Conservation (phyloP, 2,888 invertebrate genomes). For the Brachynemurus nebulosus region DNA sequence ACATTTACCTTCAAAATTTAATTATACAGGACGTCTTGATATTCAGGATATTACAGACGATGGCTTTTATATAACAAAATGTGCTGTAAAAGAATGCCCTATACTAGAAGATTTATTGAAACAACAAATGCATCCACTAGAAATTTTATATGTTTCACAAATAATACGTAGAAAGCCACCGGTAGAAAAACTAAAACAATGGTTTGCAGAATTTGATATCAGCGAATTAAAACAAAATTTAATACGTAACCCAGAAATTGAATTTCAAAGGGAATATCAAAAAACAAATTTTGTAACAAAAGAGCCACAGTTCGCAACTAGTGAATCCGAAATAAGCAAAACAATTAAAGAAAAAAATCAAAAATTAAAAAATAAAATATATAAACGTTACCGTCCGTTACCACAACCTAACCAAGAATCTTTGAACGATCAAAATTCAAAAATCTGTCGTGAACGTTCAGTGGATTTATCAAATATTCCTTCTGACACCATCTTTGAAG, state of each 20-base stretch:
- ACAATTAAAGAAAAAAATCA: too few species aligned
- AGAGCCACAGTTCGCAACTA: too few species aligned
- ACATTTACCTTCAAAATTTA: conserved; percentile 47
- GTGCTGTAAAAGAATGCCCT: conserved; percentile 21
- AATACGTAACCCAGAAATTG: too few species aligned
- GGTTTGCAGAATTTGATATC: neutral
- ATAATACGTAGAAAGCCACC: conserved; percentile 13
- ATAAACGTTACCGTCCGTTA: too few species aligned
- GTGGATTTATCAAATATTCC: neutral
- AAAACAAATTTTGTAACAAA: too few species aligned
- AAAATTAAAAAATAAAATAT: too few species aligned
- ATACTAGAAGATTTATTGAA: conserved; percentile 25
- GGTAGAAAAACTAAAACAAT: conserved; percentile 1
- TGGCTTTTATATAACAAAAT: neutral
- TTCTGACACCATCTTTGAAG: neutral
- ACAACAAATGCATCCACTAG: conserved; percentile 22
- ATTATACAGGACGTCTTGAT: conserved; percentile 43
- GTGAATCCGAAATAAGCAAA: too few species aligned
- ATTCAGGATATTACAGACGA: conserved; percentile 43
- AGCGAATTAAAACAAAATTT: too few species aligned
- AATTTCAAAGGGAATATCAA: too few species aligned
- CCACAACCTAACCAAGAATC: too few species aligned
- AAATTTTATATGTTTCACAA: conserved; percentile 26
- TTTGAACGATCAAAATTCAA: too few species aligned
- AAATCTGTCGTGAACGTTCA: neutral